Evolutionary conservation across 1,140 invertebrate species (phyloP), one percentile per base, ranked within the genome.

Genomic region (Papilio aristodemus): DNA sequence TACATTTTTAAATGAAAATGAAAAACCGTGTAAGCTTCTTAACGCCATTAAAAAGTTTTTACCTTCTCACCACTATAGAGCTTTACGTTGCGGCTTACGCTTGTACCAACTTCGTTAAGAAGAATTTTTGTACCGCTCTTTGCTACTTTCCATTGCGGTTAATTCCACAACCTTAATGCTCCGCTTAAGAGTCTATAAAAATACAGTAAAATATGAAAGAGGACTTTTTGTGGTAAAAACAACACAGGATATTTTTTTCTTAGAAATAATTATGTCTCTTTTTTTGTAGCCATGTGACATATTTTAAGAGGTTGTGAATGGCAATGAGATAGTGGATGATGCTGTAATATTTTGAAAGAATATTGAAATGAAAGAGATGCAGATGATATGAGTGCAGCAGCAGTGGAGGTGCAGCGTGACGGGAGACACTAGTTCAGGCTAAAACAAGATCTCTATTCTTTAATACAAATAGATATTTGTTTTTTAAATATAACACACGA

Each of bases 41-140:
- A 13, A 32, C 36, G 68, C 76, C 76, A 81, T 83, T 83, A 84
- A 78, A 84, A 81, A 60, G 80, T 81, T 79, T 76, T 10, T 64
- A 32, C 59, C 71, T 10, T 54, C 54, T 22, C n/a, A 10, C 70
- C 58, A 37, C 17, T 60, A 11, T 68, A 62, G 71, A 70, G 46
- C 64, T 58, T 62, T 72, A 50, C 54, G 63, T 69, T 46, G 70
- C 71, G 67, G 72, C 67, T 43, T 57, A 72, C 69, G 70, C 69
- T 71, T 79, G 79, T 81, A 81, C 71, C 66, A 71, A 77, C 72
- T 81, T 83, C 77, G 75, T 79, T 78, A 78, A 59, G 59, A 64
- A 10, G 69, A 73, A 79, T 78, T 84, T 80, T 77, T 70, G 66
- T 41, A 71, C 59, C 43, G 64, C 70, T 60, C 38, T 60, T 37